A percentile compares a stretch with the other conserved stretches of the same genome.
These are phyloP conservation scores for Drosophila merina DNA, from an alignment of 2,888 invertebrate species.

Conservation along the genomic window DNA sequence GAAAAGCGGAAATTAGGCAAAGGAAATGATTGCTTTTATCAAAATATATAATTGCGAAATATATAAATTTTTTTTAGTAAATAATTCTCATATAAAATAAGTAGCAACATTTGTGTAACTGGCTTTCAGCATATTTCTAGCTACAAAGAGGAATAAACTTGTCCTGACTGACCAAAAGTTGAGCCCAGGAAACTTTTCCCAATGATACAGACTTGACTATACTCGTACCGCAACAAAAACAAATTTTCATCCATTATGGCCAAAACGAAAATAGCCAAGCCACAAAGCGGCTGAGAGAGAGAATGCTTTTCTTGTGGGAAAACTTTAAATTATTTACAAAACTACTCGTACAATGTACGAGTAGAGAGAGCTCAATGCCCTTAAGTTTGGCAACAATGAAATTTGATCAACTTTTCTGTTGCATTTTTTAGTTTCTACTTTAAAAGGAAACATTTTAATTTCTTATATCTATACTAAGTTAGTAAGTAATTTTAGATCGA, in stretches of 20 bases:
- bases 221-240: conserved; percentile 18
- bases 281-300: conserved; percentile 48
- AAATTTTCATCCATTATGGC: conserved; percentile 46
- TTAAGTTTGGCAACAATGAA: conserved; percentile 25
- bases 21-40: conserved; percentile 1
- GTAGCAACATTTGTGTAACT: background rate
- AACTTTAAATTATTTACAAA: conserved; percentile 73
- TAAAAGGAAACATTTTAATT: background rate
- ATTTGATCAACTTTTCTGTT: conserved; percentile 23
- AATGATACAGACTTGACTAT: conserved; percentile 54
- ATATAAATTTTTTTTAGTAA: background rate
- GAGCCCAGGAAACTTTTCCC: conserved; percentile 43
- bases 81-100: conserved; percentile 4
- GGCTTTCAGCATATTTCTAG: background rate
- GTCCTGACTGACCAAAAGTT: conserved; percentile 17
- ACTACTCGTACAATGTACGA: conserved; percentile 49
- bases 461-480: background rate
- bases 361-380: conserved; percentile 36
- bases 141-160: conserved; percentile 12
- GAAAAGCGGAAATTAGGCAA: background rate
- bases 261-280: conserved; percentile 63
- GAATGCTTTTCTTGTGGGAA: conserved; percentile 44
- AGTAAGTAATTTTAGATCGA: background rate
- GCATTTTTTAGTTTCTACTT: background rate
- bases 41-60: background rate